Percentiles rank a stretch among this genome's conserved stretches.
Evolutionary conservation across 2,888 invertebrate genomes (phyloP).

Genomic region (Uloborus plumipes): DNA sequence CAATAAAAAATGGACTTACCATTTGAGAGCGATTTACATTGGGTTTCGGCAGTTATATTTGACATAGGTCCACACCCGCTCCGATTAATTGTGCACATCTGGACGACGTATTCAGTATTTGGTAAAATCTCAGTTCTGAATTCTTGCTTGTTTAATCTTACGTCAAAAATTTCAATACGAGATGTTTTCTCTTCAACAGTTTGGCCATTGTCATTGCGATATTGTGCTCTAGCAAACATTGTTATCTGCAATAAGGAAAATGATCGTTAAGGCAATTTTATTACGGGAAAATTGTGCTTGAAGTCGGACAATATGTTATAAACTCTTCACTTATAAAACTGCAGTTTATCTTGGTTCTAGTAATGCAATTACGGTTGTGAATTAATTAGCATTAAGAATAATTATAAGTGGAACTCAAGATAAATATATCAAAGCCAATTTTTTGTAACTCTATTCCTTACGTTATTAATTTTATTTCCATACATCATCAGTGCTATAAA

Average conservation of each 20-base stretch:
- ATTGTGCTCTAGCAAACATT: constrained; percentile 59
- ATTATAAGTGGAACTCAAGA: too few relatives aligned
- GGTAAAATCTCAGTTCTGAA: constrained; percentile 71
- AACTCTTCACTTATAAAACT: too few relatives aligned
- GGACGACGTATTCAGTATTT: constrained; percentile 86
- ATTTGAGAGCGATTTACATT: constrained; percentile 79
- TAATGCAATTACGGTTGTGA: too few relatives aligned
- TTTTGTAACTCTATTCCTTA: too few relatives aligned
- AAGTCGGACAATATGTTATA: too few relatives aligned
- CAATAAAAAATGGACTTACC: constrained; percentile 43
- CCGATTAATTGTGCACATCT: constrained; percentile 71
- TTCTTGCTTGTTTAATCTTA: constrained; percentile 48
- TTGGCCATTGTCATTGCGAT: constrained; percentile 64
- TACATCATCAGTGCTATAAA: too few relatives aligned
- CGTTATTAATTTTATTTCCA: too few relatives aligned
- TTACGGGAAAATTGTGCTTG: too few relatives aligned
- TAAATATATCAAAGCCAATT: too few relatives aligned
- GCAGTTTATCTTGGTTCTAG: too few relatives aligned
- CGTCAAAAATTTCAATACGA: constrained; percentile 59
- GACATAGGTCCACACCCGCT: constrained; percentile 79
- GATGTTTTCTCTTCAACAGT: constrained; percentile 64
- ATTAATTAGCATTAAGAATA: too few relatives aligned
- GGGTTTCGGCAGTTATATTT: constrained; percentile 68
- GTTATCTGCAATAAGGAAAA: constrained; percentile 50
- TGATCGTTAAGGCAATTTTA: neutral